Evolutionary conservation across 2,113 vertebrate species (phyloP), one percentile per base, ranked within the genome.

Genomic region (Tachysurus vachellii): DNA sequence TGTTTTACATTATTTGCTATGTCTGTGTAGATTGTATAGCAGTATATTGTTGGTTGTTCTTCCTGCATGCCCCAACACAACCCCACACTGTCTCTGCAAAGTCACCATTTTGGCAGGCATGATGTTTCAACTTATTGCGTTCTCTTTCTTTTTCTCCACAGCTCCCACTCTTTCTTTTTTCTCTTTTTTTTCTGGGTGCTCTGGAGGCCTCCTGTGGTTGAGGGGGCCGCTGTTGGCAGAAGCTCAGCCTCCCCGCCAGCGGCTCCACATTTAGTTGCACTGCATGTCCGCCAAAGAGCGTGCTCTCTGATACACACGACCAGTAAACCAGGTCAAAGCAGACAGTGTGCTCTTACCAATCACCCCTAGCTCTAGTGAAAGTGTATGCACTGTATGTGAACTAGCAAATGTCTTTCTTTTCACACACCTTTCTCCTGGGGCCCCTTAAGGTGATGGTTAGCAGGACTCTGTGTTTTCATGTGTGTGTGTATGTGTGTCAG

Each of bases 351-450:
- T 82, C 77, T 83, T 75, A 80, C 53, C 84, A 82, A 77, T 85
- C 83, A 80, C 53, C 85, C 50, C 31, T 56, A 83, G 80, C 80
- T 80, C 50, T 81, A 79, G 85, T 1, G 84, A 73, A 53, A 80
- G 82, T 84, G 81, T 66, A 61, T 85, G 87, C 66, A 73, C 56
- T 36, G 53, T 86, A 66, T 88, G 92, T 93, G 92, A 92, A 91
- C 87, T 90, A 87, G 79, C 85, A 89, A 91, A 85, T 88, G 90
- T 87, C 85, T 87, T 91, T 89, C 87, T 92, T 90, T 94, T 93
- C 91, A 92, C 92, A 93, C 92, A 93, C 93, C 92, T 94, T 93
- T 92, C 92, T 92, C 92, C 86, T 91, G 86, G 71, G 92, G 90
- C 92, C 90, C 83, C 59, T 81, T 89, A 90, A 91, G 90, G 90